Percentiles rank a stretch among this genome's conserved stretches.
These are phyloP conservation scores for Standfussiana lucernea DNA, from an alignment of 2,888 invertebrate species.

Conservation along the genomic window DNA sequence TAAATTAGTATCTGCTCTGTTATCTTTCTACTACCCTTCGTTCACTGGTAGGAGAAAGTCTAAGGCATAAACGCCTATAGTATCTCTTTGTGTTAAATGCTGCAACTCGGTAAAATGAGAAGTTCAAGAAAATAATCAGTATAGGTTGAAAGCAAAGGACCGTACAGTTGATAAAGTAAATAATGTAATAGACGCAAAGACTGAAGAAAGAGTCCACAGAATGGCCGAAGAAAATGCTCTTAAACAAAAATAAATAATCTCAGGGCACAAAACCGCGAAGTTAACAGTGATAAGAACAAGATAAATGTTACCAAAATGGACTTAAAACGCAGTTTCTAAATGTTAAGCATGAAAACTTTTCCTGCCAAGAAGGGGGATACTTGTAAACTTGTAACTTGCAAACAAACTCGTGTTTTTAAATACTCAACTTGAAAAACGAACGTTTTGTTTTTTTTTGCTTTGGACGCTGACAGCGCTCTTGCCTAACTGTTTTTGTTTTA, in stretches of 20 bases:
- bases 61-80: not conserved
- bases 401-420: slow-evolving; percentile 49
- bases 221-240: not conserved
- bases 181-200: not conserved
- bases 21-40: not conserved
- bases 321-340: slow-evolving; percentile 46
- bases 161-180: not conserved
- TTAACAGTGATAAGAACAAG: slow-evolving; percentile 36
- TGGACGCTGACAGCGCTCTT: not conserved
- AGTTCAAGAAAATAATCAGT: not conserved
- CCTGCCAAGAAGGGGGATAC: slow-evolving; percentile 26
- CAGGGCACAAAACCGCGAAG: slow-evolving; percentile 11
- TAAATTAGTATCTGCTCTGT: not conserved
- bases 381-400: slow-evolving; percentile 42
- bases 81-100: not conserved
- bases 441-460: slow-evolving; percentile 17
- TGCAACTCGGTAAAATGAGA: not conserved
- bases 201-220: not conserved
- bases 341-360: slow-evolving; percentile 52
- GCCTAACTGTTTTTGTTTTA: slow-evolving; percentile 6
- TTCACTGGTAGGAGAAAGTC: not conserved
- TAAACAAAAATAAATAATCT: slow-evolving; percentile 13
- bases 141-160: not conserved
- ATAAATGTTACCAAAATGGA: slow-evolving; percentile 51
- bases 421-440: slow-evolving; percentile 36